Evolutionary conservation across 2,888 invertebrate species (phyloP), one percentile per base, ranked within the genome.

Genomic region (Pogonocherus hispidulus): DNA sequence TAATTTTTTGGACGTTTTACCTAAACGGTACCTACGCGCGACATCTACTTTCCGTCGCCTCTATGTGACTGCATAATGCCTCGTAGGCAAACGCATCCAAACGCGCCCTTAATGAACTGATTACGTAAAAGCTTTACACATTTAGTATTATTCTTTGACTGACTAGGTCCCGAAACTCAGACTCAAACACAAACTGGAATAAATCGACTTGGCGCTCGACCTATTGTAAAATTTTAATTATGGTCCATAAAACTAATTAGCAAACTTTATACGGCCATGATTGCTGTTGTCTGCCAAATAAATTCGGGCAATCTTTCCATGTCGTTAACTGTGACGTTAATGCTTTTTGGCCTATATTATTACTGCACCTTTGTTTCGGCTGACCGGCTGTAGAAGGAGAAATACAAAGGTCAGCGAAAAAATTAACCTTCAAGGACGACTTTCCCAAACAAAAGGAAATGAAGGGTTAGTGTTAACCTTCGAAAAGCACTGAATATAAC

Each of bases 281-380:
- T 27, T 27, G 8, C 27, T 62, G 35, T 35, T 51, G 20, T 19
- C 23, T 35, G 62, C 14, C 35, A 62, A 51, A 49, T 62, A 27
- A 62, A 47, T 62, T 35, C 22, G 3, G 16, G 19, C 51, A 18
- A 62, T 62, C 35, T 62, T 62, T 62, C 62, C 62, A 27, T 47
- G 14, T 62, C 49, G 52, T 62, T 62, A 62, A 47, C 37, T 62
- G 32, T 47, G 63, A 41, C 14, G 41, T 51, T 52, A 63, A 41
- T 63, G 22, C 19, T 37, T 59, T 47, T 18, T 35, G 59, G 16
- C 59, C 19, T 59, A 59, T 23, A 46, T 16, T 16, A 46, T 47
- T 19, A 47, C 47, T 47, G 19, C 32, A 47, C 59, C 59, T 59
- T 59, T 32, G 16, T 35, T 27, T 32, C 23, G 4, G n/a, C 0